Percentiles rank a stretch among this genome's conserved stretches.
Conservation (phyloP, 1,140 invertebrate genomes). For the Nylanderia fulva region DNA sequence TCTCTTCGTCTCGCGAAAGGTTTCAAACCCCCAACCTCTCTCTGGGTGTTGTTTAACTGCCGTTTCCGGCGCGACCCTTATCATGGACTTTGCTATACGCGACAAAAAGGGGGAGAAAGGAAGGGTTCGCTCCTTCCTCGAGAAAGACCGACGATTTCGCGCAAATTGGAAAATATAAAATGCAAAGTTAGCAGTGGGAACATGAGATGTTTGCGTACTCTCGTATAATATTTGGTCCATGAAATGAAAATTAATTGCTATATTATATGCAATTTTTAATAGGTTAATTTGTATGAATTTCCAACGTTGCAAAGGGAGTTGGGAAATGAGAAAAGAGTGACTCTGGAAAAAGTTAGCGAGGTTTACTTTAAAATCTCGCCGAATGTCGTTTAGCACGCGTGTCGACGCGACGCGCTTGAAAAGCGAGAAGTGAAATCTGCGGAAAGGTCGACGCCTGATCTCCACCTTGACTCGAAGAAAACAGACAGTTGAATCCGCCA, state of each 20-base stretch:
- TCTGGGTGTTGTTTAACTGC: slow-evolving; percentile 54
- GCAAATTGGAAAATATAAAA: slow-evolving; percentile 77
- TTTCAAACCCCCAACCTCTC: slow-evolving; percentile 49
- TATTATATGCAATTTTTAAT: background rate
- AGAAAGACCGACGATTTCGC: slow-evolving; percentile 55
- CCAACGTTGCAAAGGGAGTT: background rate
- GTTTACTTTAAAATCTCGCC: slow-evolving; percentile 3
- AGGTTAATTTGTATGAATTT: background rate
- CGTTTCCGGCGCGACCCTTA: slow-evolving; percentile 67
- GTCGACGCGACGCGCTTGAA: background rate
- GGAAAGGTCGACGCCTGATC: slow-evolving; percentile 16
- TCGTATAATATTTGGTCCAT: background rate
- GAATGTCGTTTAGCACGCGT: background rate
- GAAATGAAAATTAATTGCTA: background rate
- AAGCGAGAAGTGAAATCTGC: slow-evolving; percentile 21
- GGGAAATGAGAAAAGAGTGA: too few relatives aligned
- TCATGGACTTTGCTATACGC: slow-evolving; percentile 16
- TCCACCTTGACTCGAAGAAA: slow-evolving; percentile 7
- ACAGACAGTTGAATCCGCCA: slow-evolving; percentile 46
- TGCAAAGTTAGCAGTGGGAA: slow-evolving; percentile 54
- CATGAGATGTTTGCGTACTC: background rate
- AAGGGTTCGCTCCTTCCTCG: background rate
- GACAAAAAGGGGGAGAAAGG: background rate
- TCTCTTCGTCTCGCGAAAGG: background rate
- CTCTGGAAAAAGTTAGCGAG: background rate